Evolutionary conservation across 2,113 vertebrate species (phyloP), one percentile per base, ranked within the genome.

Genomic region (Brevimyrus niger): DNA sequence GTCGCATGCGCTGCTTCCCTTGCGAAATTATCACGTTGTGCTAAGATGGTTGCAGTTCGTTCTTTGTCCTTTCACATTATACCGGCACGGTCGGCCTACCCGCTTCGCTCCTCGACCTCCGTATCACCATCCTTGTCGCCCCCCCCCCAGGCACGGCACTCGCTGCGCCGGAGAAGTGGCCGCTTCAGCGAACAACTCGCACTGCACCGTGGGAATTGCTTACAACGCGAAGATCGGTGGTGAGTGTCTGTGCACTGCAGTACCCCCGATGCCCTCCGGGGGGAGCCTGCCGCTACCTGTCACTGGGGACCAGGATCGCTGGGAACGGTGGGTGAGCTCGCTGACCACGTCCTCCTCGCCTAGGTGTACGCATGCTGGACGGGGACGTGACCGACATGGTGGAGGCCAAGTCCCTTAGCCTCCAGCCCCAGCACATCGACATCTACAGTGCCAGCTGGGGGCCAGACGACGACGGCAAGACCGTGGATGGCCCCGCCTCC

Each of bases 311-410:
- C 44, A 55, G 46, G 38, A 84, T 21, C 42, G 2, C 80, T 38
- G 35, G 31, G 69, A 6, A 11, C 1, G 6, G 69, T 42, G 69
- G 35, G 31, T 76, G 31, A 42, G 15, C 73, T 80, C 35, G 10
- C 15, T 42, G 73, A 42, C 5, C 31, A 15, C 0, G 15, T 80
- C 15, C 82, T 47, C 42, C 44, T 46, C 90, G 69, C 27, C 50
- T 93, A 99, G 98, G 98, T 87, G 98, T 99, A 47, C 96, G 98
- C 8, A 99, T 99, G 98, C 95, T 99, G 94, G 98, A 99, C 0
- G 98, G 98, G 89, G 98, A 99, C 15, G 98, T 99, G 87, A 99
- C 98, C 0, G 98, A 99, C 93, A 99, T 99, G 98, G 98, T 99
- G 48, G 98, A 99, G 94, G 98, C 98, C 0, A 98, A 98, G 90